These are phyloP conservation scores for Ophion ellenae DNA, from an alignment of 2,888 invertebrate species.

Conservation along the genomic window DNA sequence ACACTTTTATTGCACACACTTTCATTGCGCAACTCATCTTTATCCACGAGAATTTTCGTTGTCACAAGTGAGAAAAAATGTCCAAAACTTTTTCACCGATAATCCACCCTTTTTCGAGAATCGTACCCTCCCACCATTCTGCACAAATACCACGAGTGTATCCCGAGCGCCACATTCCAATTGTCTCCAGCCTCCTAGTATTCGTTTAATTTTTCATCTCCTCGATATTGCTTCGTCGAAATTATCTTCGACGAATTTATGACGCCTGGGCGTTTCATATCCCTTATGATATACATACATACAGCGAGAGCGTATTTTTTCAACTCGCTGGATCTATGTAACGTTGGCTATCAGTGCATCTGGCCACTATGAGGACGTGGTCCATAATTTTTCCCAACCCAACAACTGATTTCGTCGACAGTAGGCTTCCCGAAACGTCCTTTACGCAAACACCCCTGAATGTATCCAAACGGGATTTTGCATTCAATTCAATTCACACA, in stretches of 20 bases:
- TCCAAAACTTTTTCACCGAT: background rate
- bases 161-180: conserved; percentile 1
- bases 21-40: background rate
- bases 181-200: background rate
- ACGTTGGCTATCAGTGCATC: background rate
- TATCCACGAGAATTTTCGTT: background rate
- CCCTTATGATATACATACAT: background rate
- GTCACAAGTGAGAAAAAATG: background rate
- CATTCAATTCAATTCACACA: background rate
- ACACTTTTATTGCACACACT: background rate
- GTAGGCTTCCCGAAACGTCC: background rate
- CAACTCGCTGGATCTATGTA: background rate
- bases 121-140: background rate
- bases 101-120: background rate
- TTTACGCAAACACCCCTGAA: background rate
- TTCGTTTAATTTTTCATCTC: conserved; percentile 48
- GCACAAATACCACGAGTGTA: background rate
- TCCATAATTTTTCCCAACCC: background rate
- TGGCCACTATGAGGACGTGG: background rate
- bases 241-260: conserved; percentile 49
- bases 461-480: background rate
- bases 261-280: background rate
- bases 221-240: conserved; percentile 43
- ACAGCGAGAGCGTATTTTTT: background rate
- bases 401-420: background rate